phyloP scores from a whole-genome alignment of 1,140 invertebrate genomes.

The Lasioglossum albipes region DNA sequence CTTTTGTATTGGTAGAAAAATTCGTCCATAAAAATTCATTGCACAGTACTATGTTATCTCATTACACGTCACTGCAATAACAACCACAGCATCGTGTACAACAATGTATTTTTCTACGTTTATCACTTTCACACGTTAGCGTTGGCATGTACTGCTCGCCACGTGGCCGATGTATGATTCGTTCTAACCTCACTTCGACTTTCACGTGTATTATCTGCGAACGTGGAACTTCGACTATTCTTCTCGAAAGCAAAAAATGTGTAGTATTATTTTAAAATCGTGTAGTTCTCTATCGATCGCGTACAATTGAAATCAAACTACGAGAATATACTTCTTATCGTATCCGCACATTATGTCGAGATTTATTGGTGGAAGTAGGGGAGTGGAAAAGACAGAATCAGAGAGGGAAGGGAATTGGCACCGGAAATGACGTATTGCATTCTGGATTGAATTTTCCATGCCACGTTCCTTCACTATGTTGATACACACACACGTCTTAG shows the following conservation, averaged over 20 bases:
- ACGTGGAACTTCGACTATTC: background rate
- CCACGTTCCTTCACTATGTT: constrained; percentile 33
- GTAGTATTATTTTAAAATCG: background rate
- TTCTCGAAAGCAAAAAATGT: background rate
- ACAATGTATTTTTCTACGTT: background rate
- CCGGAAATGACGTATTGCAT: constrained; percentile 60
- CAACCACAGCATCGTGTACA: background rate
- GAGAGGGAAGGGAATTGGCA: constrained; percentile 30
- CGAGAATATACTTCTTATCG: background rate
- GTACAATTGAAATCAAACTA: background rate
- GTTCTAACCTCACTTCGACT: constrained; percentile 41
- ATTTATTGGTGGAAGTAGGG: constrained; percentile 9
- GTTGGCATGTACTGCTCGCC: constrained; percentile 13
- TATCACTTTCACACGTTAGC: constrained; percentile 2
- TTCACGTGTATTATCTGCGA: constrained; percentile 14
- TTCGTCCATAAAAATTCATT: too few relatives aligned
- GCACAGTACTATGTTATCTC: too few relatives aligned
- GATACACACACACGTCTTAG: background rate
- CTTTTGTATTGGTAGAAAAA: too few relatives aligned
- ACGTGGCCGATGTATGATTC: constrained; percentile 33
- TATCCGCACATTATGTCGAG: background rate
- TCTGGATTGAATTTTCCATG: constrained; percentile 42
- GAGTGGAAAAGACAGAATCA: background rate
- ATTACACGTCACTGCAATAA: too few relatives aligned
- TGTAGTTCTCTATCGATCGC: background rate